These are phyloP conservation scores for Ramazzottius varieornatus DNA, from an alignment of 2,888 invertebrate species.

Conservation along the genomic window DNA sequence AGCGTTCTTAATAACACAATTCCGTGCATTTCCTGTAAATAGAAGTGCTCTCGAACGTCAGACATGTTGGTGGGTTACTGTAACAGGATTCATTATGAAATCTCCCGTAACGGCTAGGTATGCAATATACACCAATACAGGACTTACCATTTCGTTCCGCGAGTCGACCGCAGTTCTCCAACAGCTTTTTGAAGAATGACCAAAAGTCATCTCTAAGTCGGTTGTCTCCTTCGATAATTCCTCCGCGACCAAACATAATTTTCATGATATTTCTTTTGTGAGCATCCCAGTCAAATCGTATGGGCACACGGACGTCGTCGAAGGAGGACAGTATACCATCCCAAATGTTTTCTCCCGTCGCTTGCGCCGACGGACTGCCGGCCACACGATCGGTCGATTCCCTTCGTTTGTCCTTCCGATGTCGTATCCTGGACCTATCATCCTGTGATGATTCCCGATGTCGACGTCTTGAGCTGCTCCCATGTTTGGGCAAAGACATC, in stretches of 20 bases:
- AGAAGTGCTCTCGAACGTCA: too few species aligned
- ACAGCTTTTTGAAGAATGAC: neutral
- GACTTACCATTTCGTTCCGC: neutral
- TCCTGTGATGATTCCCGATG: neutral
- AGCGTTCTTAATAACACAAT: neutral
- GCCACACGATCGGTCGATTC: too few species aligned
- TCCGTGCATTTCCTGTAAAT: too few species aligned
- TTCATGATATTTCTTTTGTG: neutral
- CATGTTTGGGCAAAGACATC: neutral
- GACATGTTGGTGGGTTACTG: too few species aligned
- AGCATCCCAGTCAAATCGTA: neutral
- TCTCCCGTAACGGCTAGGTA: too few species aligned
- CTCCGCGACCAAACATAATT: neutral
- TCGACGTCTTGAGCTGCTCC: neutral
- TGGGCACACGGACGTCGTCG: neutral
- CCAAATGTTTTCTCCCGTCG: too few species aligned
- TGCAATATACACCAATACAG: too few species aligned
- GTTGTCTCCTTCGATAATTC: neutral
- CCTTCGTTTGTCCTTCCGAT: neutral
- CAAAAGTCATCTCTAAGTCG: neutral
- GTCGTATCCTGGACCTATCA: neutral
- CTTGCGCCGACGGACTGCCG: too few species aligned
- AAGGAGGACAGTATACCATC: neutral
- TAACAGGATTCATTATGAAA: too few species aligned
- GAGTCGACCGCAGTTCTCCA: neutral